Base-by-base conservation (phyloP, 1,140 invertebrate species). In the Panagrolaimus sp. region DNA sequence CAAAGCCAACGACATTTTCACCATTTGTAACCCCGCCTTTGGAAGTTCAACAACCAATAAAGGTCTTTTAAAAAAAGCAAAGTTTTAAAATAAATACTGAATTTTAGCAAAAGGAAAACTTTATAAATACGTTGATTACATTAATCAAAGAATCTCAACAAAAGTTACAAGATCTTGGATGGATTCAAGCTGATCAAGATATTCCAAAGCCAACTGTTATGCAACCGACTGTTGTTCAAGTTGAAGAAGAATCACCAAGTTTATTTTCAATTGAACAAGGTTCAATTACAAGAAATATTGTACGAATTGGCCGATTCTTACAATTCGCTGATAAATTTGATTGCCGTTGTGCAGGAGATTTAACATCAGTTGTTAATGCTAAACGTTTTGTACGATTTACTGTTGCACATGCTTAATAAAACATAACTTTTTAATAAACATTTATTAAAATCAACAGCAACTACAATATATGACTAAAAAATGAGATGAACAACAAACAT, bases 291-390 rank as follows among this genome's bases (percentile, higher is more conserved):
- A 21, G 52, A 2, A 58, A 58, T n/a, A 26, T 58, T 21, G 21
- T 58, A 12, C 52, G 28, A 14, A 28, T 28, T 28, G 52, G 52
- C 12, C 52, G 52, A 21, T 58, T 58, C 10, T 26, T 58, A 28
- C 12, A 58, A 58, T 24, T 58, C 10, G 21, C 28, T 17, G 52
- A 58, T 28, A 14, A 58, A 21, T 58, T 58, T 17, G 52, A 58
- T 58, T 58, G 52, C 52, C 52, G 52, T 58, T 58, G 52, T 58
- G 52, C 52, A 1, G 52, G 52, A n/a, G n/a, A 58, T 28, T 58
- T 58, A 26, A 28, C 14, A 0, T 26, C 21, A 14, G 14, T 58
- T 14, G 28, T 58, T 58, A 28, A 58, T 2, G 52, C 52, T 1
- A 58, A 58, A 58, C 21, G 28, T 21, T 58, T 58, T 58, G 52